Conservation (phyloP, 2,797 vertebrate species). For the Hydrolagus colliei region DNA sequence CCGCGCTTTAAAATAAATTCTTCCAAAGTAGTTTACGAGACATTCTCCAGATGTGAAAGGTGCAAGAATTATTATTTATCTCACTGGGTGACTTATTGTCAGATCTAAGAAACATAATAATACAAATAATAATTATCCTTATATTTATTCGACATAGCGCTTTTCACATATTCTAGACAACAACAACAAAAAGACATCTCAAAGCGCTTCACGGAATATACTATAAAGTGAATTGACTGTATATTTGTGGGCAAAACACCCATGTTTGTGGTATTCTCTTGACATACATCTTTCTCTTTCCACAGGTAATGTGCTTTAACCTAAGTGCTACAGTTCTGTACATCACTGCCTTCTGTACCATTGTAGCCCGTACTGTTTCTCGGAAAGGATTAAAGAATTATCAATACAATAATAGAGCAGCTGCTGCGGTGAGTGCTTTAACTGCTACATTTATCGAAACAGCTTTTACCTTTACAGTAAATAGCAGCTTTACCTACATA, state of each 20-base stretch:
- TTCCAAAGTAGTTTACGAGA: too few species aligned
- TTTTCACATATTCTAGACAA: too few species aligned
- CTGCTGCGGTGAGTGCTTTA: slow-evolving; percentile 67
- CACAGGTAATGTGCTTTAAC: slow-evolving; percentile 59
- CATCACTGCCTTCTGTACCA: slow-evolving; percentile 68
- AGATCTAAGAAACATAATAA: too few species aligned
- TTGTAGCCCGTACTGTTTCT: slow-evolving; percentile 47
- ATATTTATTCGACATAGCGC: too few species aligned
- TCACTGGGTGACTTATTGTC: too few species aligned
- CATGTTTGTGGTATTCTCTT: not conserved
- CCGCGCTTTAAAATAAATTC: too few species aligned
- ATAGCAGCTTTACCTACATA: not conserved
- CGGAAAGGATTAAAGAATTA: not conserved
- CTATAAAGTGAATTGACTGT: not conserved
- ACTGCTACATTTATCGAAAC: not conserved
- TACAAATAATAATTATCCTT: too few species aligned
- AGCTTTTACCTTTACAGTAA: not conserved
- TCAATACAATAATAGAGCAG: slow-evolving; percentile 55
- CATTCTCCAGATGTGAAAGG: too few species aligned
- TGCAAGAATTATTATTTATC: too few species aligned
- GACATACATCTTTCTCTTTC: not conserved
- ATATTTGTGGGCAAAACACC: not conserved
- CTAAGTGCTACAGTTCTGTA: slow-evolving; percentile 61
- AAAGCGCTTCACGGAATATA: not conserved
- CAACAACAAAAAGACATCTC: too few species aligned